phyloP scores from a whole-genome alignment of 2,888 invertebrate genomes.

The Carpatolechia fugitivella region DNA sequence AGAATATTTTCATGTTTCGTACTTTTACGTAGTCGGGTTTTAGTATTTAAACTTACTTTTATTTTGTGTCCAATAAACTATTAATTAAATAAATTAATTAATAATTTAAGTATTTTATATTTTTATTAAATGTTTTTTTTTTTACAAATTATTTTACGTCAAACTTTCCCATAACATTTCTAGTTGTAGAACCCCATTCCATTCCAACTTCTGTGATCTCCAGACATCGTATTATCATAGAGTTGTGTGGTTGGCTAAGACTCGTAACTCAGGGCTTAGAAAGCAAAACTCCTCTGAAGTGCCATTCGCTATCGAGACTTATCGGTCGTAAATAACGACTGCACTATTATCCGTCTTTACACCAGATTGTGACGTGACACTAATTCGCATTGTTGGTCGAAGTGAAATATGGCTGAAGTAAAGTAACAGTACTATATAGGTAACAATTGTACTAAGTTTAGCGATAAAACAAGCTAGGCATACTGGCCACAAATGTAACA shows the following conservation, averaged over 20 bases:
- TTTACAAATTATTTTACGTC: no score
- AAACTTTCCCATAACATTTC: background rate
- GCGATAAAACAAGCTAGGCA: no score
- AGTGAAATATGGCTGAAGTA: slow-evolving; percentile 39
- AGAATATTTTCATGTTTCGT: no score
- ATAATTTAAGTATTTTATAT: no score
- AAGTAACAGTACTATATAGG: background rate
- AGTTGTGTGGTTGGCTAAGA: slow-evolving; percentile 19
- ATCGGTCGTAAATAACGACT: slow-evolving; percentile 51
- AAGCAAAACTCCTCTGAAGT: slow-evolving; percentile 42
- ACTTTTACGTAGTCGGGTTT: no score
- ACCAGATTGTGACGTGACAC: slow-evolving; percentile 50
- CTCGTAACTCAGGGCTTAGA: slow-evolving; percentile 64
- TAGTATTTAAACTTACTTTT: no score
- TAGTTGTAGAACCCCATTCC: slow-evolving; percentile 1
- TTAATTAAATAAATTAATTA: no score
- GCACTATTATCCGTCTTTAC: slow-evolving; percentile 57
- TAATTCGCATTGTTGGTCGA: slow-evolving; percentile 52
- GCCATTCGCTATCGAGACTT: slow-evolving; percentile 33
- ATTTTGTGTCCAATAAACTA: no score
- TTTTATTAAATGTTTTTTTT: no score
- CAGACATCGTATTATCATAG: slow-evolving; percentile 12
- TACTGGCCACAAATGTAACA: no score
- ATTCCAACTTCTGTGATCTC: background rate
- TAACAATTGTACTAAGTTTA: no score